Conservation (phyloP, 2,888 invertebrate species). For the Argyra leucocephala region DNA sequence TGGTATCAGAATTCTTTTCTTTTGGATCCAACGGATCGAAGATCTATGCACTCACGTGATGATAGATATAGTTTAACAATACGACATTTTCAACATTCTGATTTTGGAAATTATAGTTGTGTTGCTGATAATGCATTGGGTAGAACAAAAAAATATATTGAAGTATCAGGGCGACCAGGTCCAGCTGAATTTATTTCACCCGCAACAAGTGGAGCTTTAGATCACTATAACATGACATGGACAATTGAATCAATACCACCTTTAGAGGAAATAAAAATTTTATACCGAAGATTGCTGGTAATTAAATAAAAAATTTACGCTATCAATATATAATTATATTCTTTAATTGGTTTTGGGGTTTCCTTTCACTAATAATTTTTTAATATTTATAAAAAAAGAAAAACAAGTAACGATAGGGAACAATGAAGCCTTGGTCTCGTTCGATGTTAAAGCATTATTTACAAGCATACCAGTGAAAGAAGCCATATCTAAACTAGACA, state of each 20-base stretch:
- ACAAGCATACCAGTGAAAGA: too few relatives aligned
- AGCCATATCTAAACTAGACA: too few relatives aligned
- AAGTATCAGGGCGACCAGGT: conserved; percentile 55
- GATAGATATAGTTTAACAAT: conserved; percentile 52
- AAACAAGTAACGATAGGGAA: too few relatives aligned
- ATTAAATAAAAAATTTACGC: too few relatives aligned
- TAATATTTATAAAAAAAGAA: too few relatives aligned
- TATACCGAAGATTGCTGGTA: conserved; percentile 55
- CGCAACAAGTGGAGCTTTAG: conserved; percentile 50
- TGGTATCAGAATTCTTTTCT: conserved; percentile 59
- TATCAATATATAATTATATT: too few relatives aligned
- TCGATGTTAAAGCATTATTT: too few relatives aligned
- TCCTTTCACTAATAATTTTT: too few relatives aligned
- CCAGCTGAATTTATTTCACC: conserved; percentile 54
- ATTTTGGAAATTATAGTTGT: conserved; percentile 56
- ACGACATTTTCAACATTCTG: conserved; percentile 50
- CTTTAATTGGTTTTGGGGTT: neutral
- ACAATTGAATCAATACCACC: conserved; percentile 57
- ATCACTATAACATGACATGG: conserved; percentile 57
- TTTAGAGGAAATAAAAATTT: conserved; percentile 53
- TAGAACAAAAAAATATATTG: conserved; percentile 50
- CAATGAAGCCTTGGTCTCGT: too few relatives aligned
- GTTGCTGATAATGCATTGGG: conserved; percentile 49
- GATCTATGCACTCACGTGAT: conserved; percentile 52
- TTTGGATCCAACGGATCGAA: conserved; percentile 52